These are phyloP conservation scores for Drosophila sp. DNA, from an alignment of 1,140 invertebrate species.

Conservation along the genomic window DNA sequence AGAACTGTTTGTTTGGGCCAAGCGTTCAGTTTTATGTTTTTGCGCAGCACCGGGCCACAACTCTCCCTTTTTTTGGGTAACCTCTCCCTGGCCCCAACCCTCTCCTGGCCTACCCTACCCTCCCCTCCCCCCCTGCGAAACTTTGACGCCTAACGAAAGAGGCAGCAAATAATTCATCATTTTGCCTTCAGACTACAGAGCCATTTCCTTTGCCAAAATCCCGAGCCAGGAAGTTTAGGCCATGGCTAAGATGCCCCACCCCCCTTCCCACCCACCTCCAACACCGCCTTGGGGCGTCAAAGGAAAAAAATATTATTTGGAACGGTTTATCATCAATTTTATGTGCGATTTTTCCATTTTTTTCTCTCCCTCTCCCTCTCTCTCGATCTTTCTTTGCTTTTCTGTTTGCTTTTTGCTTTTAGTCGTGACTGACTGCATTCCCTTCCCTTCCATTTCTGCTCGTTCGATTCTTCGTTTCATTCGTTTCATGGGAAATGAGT, in stretches of 20 bases:
- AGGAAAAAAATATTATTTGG: slow-evolving; percentile 76
- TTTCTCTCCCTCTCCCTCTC: slow-evolving; percentile 31
- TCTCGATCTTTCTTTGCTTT: slow-evolving; percentile 37
- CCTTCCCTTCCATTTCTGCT: slow-evolving; percentile 3
- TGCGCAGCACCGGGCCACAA: slow-evolving; percentile 44
- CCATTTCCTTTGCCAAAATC: slow-evolving; percentile 69
- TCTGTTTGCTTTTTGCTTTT: slow-evolving; percentile 57
- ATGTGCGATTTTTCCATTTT: slow-evolving; percentile 68
- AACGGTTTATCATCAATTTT: slow-evolving; percentile 82
- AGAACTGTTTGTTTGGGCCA: slow-evolving; percentile 65
- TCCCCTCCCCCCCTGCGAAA: slow-evolving; percentile 33
- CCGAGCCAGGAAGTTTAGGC: slow-evolving; percentile 51
- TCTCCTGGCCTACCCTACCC: background rate
- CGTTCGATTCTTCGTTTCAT: slow-evolving; percentile 9
- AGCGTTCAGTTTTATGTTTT: slow-evolving; percentile 76
- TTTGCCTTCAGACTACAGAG: slow-evolving; percentile 70
- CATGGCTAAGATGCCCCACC: slow-evolving; percentile 36
- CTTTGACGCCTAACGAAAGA: slow-evolving; percentile 79
- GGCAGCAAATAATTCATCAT: slow-evolving; percentile 81
- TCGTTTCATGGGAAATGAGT: slow-evolving; percentile 56
- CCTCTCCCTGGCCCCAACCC: background rate
- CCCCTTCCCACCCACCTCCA: slow-evolving; percentile 21
- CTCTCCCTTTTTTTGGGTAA: background rate
- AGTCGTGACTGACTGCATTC: slow-evolving; percentile 10
- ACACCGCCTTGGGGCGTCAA: slow-evolving; percentile 36